Evolutionary conservation across 2,113 vertebrate genomes (phyloP).

Genomic region (Passer domesticus): DNA sequence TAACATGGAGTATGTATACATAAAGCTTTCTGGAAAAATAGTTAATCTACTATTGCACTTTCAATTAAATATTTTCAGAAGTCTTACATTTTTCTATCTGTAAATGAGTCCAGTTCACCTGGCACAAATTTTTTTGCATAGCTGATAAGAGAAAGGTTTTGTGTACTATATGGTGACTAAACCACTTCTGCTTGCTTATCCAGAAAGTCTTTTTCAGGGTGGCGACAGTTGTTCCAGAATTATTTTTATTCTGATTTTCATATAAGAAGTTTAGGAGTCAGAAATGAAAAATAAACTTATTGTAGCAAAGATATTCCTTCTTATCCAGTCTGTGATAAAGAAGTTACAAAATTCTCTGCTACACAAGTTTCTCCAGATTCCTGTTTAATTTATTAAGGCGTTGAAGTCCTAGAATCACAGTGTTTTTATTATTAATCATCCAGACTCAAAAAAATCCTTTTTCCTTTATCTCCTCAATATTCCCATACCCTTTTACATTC

Average conservation of each 20-base stretch:
- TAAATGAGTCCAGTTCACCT: neutral
- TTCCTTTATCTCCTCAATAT: neutral
- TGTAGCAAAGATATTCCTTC: neutral
- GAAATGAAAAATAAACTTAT: neutral
- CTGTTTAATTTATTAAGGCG: neutral
- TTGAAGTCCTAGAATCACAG: neutral
- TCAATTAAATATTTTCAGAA: neutral
- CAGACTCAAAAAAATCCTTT: neutral
- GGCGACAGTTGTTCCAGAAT: neutral
- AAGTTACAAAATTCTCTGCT: neutral
- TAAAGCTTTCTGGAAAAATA: neutral
- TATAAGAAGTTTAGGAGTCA: neutral
- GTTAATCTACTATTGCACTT: neutral
- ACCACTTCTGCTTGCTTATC: neutral
- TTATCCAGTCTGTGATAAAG: neutral
- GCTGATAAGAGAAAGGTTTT: neutral
- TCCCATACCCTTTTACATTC: accelerated
- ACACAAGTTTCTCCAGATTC: neutral
- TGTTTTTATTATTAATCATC: neutral
- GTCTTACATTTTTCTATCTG: neutral
- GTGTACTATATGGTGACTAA: neutral
- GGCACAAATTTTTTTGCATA: neutral
- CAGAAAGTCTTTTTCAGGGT: neutral
- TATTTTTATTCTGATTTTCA: neutral
- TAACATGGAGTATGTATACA: neutral